Evolutionary conservation across 2,797 vertebrate genomes (phyloP).

Genomic region (Muscicapa striata): DNA sequence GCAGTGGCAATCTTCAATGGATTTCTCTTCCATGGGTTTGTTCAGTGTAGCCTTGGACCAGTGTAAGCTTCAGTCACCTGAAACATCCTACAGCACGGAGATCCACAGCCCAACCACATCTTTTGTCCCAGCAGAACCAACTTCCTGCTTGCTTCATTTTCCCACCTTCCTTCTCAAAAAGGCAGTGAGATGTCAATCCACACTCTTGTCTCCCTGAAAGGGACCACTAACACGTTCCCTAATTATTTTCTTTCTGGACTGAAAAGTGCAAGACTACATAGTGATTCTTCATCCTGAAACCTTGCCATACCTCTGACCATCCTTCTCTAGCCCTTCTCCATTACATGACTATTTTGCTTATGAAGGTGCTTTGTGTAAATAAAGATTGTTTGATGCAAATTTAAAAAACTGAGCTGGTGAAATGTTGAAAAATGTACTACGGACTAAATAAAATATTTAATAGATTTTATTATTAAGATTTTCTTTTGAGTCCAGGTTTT

Average conservation of each 20-base stretch:
- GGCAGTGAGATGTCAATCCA: not conserved
- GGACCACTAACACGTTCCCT: not conserved
- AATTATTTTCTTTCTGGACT: not conserved
- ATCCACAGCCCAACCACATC: rapidly evolving
- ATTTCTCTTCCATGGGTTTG: not conserved
- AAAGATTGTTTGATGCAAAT: not conserved
- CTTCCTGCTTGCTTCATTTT: not conserved
- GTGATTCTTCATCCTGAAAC: not conserved
- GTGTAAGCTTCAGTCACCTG: not conserved
- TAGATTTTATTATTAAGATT: constrained; percentile 22
- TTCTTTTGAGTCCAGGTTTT: not conserved
- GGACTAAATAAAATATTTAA: not conserved
- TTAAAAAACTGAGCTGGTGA: not conserved
- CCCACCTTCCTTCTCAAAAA: not conserved
- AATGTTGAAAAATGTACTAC: not conserved
- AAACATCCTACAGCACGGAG: not conserved
- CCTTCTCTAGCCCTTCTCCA: not conserved
- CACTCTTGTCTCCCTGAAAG: not conserved
- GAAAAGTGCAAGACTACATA: not conserved
- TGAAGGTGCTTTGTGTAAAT: not conserved
- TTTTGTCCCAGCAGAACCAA: not conserved
- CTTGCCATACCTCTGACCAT: not conserved
- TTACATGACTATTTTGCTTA: not conserved
- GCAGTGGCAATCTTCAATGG: not conserved
- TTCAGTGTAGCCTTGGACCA: not conserved